Conservation (phyloP, 2,113 vertebrate species). For the Solea solea region DNA sequence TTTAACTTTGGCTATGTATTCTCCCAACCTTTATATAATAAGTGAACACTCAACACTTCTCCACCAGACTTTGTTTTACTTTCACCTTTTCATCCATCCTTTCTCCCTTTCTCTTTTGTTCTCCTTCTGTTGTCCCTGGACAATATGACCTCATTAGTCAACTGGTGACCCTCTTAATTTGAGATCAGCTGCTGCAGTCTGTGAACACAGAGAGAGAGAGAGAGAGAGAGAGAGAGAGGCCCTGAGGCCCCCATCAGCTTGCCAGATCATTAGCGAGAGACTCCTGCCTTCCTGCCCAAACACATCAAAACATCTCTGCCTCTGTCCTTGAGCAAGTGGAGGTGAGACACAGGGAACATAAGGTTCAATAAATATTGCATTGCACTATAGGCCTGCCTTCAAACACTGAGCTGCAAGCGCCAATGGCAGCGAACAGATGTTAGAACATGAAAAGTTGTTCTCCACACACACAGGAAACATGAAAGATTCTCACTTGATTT, state of each 20-base stretch:
- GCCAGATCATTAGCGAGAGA: constrained; percentile 44
- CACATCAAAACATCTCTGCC: constrained; percentile 47
- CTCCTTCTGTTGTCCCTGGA: constrained; percentile 11
- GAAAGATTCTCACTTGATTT: background rate
- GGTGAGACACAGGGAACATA: constrained; percentile 43
- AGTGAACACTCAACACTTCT: too few relatives aligned
- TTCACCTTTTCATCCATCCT: background rate
- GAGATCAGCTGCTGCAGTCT: constrained; percentile 38
- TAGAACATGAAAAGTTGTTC: constrained; percentile 14
- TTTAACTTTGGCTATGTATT: background rate
- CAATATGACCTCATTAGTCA: constrained; percentile 40
- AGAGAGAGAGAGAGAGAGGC: background rate
- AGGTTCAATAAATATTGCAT: constrained; percentile 66
- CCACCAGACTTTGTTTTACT: constrained; percentile 5
- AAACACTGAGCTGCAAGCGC: constrained; percentile 7
- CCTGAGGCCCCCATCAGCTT: constrained; percentile 33
- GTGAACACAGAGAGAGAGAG: constrained; percentile 4
- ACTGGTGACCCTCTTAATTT: constrained; percentile 45
- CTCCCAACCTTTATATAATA: background rate
- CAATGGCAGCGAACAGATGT: constrained; percentile 33
- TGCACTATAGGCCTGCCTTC: constrained; percentile 38
- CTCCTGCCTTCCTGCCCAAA: constrained; percentile 24
- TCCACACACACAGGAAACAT: constrained; percentile 14
- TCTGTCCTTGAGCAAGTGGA: constrained; percentile 49
- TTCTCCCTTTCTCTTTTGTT: constrained; percentile 1